Base-by-base conservation (phyloP, 2,797 vertebrate genomes). In the Meda fulgida region DNA sequence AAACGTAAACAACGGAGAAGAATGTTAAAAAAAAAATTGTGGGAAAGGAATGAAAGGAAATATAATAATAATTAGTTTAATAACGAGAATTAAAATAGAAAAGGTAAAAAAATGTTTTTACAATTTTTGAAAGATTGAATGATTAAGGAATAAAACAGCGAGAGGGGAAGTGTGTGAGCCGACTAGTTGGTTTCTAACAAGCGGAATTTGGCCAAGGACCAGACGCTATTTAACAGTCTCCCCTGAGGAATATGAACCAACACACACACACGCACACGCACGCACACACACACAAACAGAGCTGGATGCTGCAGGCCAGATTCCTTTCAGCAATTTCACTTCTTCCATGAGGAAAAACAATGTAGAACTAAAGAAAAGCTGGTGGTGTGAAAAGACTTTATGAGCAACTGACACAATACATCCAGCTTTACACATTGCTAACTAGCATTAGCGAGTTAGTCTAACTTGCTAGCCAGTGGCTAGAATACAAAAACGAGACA, bases 251-350 rank as follows among this genome's bases (percentile, higher is more conserved):
- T 34, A 76, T 63, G 29, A 81, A 67, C 60, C 60, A 48, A 48
- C 31, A 80, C 70, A 78, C 67, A 75, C 53, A 73, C 78, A 81
- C 40, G 73, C 26, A 81, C 60, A 77, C 73, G 29, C 29, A 79
- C 60, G 71, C 73, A 43, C 29, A 73, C 69, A 77, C 73, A 36
- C 36, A 36, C 36, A 81, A 40, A 80, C 36, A 81, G 11, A 77
- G 23, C 75, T 13, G 55, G 19, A 72, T 0, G 53, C 92, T 91
- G 88, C 88, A 91, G 91, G 91, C 92, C 87, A 85, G 92, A 93
- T 94, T 94, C 92, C 93, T 91, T 87, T 91, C 84, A 88, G 92
- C 89, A 91, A 92, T 92, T 94, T 93, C 70, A 90, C 89, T 90
- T 92, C 89, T 91, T 87, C 86, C 87, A 86, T 89, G 29, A n/a